phyloP scores from a whole-genome alignment of 2,113 vertebrate genomes.

The Mirounga angustirostris region DNA sequence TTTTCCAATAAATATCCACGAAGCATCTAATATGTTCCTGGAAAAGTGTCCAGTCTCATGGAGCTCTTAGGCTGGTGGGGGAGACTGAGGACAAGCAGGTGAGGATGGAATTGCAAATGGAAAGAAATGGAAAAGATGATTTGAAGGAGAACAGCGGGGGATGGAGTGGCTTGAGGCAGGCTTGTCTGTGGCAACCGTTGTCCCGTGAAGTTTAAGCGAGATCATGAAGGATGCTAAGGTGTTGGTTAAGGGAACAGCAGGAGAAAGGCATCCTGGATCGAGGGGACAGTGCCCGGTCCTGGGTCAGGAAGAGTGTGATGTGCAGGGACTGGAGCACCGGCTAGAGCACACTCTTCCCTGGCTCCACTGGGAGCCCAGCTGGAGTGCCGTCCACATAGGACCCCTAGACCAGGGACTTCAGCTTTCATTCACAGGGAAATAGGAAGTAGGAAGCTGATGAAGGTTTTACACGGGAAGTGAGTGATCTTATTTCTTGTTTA shows the following conservation, averaged over 20 bases:
- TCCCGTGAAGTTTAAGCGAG: fast-evolving
- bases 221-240: background rate
- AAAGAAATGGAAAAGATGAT: background rate
- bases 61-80: background rate
- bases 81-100: background rate
- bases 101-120: fast-evolving
- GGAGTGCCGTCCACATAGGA: fast-evolving
- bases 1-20: background rate
- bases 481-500: background rate
- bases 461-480: no score
- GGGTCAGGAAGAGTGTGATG: background rate
- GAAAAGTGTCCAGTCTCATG: background rate
- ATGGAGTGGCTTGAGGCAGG: background rate
- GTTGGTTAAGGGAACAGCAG: no score
- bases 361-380: no score
- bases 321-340: no score
- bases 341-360: no score
- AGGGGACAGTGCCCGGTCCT: background rate
- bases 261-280: background rate
- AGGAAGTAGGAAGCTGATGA: background rate
- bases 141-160: fast-evolving
- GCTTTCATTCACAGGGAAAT: no score
- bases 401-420: background rate
- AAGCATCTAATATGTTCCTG: background rate
- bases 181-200: no score